A percentile compares a stretch with the other conserved stretches of the same genome.
Evolutionary conservation across 2,113 vertebrate species (phyloP).

Genomic region (Maylandia zebra): DNA sequence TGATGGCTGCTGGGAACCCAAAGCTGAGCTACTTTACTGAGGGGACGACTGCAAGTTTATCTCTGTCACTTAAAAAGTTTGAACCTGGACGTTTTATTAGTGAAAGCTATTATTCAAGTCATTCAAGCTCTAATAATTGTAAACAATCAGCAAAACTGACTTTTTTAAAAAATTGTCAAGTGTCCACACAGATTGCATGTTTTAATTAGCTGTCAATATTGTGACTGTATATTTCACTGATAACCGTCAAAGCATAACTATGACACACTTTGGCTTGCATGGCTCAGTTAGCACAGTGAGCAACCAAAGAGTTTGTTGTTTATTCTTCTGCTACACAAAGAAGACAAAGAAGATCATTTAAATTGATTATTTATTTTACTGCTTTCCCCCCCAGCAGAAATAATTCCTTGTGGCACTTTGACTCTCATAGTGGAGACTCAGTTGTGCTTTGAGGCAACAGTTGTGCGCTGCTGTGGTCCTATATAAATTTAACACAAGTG

Average conservation of each 20-base stretch:
- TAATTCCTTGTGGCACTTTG: not conserved
- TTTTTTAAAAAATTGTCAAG: not conserved
- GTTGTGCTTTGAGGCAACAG: not conserved
- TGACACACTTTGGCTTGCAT: not conserved
- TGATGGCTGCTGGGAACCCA: not conserved
- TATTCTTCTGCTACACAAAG: not conserved
- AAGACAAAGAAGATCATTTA: accelerated
- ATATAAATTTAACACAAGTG: not conserved
- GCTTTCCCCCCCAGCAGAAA: accelerated
- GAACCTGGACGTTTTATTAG: not conserved
- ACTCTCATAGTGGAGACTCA: not conserved
- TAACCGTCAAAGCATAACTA: not conserved
- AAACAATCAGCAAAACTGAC: not conserved
- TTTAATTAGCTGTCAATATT: not conserved
- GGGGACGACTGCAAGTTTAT: not conserved
- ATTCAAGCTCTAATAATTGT: not conserved
- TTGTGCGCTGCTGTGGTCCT: not conserved
- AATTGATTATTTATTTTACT: not conserved
- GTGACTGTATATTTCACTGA: not conserved
- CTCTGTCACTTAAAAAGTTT: not conserved
- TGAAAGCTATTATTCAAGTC: not conserved
- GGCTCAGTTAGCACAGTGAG: not conserved
- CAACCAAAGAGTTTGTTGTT: not conserved
- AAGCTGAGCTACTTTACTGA: not conserved
- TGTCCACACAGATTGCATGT: not conserved